Base-by-base conservation (phyloP, 2,888 invertebrate species). In the Hylaea fasciaria region DNA sequence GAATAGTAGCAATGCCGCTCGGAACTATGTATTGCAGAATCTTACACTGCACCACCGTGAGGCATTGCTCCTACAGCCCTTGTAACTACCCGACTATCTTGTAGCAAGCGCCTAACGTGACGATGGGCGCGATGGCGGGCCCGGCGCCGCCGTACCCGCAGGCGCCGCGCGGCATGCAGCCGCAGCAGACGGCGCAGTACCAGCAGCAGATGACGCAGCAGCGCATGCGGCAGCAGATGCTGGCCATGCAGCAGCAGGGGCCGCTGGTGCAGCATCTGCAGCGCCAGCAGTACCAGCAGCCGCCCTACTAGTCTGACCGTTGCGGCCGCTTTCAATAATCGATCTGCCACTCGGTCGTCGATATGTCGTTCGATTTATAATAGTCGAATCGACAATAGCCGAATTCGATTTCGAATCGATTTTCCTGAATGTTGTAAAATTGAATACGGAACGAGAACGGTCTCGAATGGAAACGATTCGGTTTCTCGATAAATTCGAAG, bases 71-170 rank as follows among this genome's bases (percentile, higher is more conserved):
- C n/a, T n/a, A n/a, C n/a, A n/a, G n/a, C n/a, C n/a, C n/a, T n/a
- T n/a, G n/a, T n/a, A 43, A 43, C 43, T 43, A 0, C 1, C 2
- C n/a, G 0, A 8, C 3, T 1, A 22, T 9, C 28, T 45, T 66
- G 5, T 73, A 79, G 79, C 93, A 95, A 91, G 95, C 96, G 2
- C 97, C 97, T 0, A 97, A 97, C 81, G 97, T 97, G 0, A 96
- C 97, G 0, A 97, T 97, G 97, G 95, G 95, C 53, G 93, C 95
- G 0, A 95, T 95, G 94, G 95, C 95, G 54, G 96, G 95, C 9
- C 95, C 96, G 0, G 96, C 96, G 11, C 96, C 96, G 0, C 96
- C 96, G 0, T 97, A 97, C 86, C 95, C 95, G 10, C 62, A 62
- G 17, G 65, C 52, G 2, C 63, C 64, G 8, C 94, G 96, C 56